Conservation (phyloP, 2,113 vertebrate genomes). For the Cisticola juncidis region DNA sequence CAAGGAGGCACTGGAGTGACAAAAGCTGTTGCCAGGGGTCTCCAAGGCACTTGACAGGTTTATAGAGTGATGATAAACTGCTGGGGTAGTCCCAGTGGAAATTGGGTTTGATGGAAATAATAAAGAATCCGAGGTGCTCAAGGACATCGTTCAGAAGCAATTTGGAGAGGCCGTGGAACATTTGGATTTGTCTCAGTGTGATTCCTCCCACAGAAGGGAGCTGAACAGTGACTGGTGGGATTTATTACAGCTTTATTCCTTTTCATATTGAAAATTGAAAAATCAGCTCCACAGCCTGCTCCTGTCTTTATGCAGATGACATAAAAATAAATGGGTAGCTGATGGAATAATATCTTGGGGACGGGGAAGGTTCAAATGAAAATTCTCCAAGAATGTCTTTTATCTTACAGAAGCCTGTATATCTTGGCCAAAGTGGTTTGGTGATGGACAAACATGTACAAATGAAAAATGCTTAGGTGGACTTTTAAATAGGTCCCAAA, state of each 20-base stretch:
- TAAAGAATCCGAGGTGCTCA: background rate
- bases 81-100: background rate
- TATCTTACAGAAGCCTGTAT: background rate
- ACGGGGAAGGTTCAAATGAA: background rate
- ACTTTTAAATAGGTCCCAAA: background rate
- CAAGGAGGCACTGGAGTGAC: background rate
- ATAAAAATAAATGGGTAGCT: background rate
- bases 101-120: background rate
- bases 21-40: conserved; percentile 3
- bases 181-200: background rate
- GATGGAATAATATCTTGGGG: background rate
- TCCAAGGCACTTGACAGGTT: conserved; percentile 24
- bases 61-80: background rate
- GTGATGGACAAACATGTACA: background rate
- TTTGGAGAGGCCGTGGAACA: background rate
- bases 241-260: background rate
- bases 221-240: background rate
- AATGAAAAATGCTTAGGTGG: background rate
- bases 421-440: background rate
- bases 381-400: background rate
- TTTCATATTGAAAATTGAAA: background rate
- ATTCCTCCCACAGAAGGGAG: background rate
- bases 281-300: background rate
- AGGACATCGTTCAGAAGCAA: background rate
- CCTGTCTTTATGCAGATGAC: background rate